Base-by-base conservation (phyloP, 2,888 invertebrate genomes). In the Megaustenia siamemsis region DNA sequence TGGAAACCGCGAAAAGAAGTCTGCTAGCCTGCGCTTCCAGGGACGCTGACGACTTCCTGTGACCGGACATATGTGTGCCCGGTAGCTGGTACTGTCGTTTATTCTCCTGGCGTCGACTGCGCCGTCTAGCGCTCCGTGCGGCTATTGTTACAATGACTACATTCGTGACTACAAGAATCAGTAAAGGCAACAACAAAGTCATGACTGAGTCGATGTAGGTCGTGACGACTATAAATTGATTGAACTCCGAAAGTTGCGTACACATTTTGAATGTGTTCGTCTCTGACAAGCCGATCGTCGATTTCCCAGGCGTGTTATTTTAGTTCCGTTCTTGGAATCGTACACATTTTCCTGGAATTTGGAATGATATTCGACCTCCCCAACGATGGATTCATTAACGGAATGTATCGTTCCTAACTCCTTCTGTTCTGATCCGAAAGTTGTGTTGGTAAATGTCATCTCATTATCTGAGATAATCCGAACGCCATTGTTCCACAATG, bases 401-500 rank as follows among this genome's bases (percentile, higher is more conserved):
- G 8, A 3, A 2, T 32, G 18, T 24, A 4, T 10, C 10, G 6
- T 78, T 8, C 1, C 18, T 32, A 15, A 24, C 5, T 60, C 63
- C 12, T 35, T 12, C 10, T 28, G 43, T 10, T 38, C n/a, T 5
- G 18, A 18, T 21, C 6, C 28, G 12, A 10, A 21, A n/a, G 76
- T 35, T 6, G 28, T 24, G 24, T 63, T 63, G 18, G n/a, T 6
- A 6, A 35, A n/a, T 18, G 28, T n/a, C n/a, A 0, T 35, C n/a
- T 35, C 4, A 12, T 40, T 43, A 0, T 8, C 35, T 43, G n/a
- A 45, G 43, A 43, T n/a, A 10, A 40, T 21, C 28, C 71, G 35
- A n/a, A 80, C 45, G 12, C 79, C 84, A 40, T 80, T 73, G 40
- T 80, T 80, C 68, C 81, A 84, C 60, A 84, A 56, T 21, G 71